Conservation (phyloP, 2,113 vertebrate genomes). For the Boleophthalmus pectinirostris region DNA sequence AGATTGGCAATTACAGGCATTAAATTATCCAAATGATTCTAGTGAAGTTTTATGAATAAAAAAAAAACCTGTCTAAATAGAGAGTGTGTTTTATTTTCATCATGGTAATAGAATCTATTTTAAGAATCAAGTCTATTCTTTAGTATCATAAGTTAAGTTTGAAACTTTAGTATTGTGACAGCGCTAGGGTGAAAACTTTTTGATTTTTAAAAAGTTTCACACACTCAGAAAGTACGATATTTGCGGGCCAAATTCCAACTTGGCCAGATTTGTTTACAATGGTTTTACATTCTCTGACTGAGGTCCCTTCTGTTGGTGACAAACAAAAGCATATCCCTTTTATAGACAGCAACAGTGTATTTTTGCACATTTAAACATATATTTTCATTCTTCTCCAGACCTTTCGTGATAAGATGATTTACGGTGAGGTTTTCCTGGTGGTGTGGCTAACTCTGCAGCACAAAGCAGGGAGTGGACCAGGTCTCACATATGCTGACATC, state of each 20-base stretch:
- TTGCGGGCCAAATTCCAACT: neutral
- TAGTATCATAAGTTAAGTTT: too few species aligned
- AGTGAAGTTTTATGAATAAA: too few species aligned
- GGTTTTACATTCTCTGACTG: slow-evolving; percentile 18
- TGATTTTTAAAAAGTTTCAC: neutral
- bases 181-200: neutral
- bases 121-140: too few species aligned
- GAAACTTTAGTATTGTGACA: too few species aligned
- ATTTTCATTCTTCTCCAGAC: slow-evolving; percentile 35
- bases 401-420: slow-evolving; percentile 55
- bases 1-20: too few species aligned
- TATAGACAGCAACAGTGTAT: slow-evolving; percentile 23
- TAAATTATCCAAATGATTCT: too few species aligned
- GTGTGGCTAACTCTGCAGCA: slow-evolving; percentile 17
- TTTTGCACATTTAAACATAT: slow-evolving; percentile 41
- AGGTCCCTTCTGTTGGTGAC: slow-evolving; percentile 16
- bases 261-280: slow-evolving; percentile 4
- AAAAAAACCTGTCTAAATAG: too few species aligned
- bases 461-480: slow-evolving; percentile 23
- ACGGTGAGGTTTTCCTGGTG: slow-evolving; percentile 35
- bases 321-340: slow-evolving; percentile 18
- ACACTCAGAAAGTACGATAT: too few species aligned
- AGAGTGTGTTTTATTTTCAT: too few species aligned
- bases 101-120: too few species aligned
- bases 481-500: slow-evolving; percentile 32